Evolutionary conservation across 1,140 invertebrate genomes (phyloP).

Genomic region (Varroa destructor): DNA sequence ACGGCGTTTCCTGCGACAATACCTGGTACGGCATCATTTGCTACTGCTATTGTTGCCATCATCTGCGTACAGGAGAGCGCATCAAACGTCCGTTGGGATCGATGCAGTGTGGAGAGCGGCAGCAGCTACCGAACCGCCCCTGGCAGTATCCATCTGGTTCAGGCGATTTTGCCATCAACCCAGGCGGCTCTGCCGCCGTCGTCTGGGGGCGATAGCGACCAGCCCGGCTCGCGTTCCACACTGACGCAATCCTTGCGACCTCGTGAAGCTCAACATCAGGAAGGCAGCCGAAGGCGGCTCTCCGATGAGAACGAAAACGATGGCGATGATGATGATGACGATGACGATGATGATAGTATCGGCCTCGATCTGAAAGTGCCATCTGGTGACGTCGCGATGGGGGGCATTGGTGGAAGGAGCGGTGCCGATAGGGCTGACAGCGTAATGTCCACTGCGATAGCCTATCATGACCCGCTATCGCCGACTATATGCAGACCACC

Average conservation of each 20-base stretch:
- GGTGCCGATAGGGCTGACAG: too few relatives aligned
- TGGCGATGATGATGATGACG: neutral
- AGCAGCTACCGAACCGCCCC: constrained; percentile 21
- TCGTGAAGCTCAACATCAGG: constrained; percentile 1
- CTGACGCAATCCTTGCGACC: constrained; percentile 10
- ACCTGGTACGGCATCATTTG: too few relatives aligned
- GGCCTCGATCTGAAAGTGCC: neutral
- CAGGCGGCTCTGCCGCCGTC: neutral
- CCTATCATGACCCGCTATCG: too few relatives aligned
- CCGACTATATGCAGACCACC: constrained; percentile 7
- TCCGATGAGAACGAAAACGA: constrained; percentile 2
- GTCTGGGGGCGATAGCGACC: neutral
- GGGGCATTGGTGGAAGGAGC: too few relatives aligned
- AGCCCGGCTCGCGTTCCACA: neutral
- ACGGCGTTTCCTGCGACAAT: too few relatives aligned
- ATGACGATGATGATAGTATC: neutral
- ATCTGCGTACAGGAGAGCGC: too few relatives aligned
- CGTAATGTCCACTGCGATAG: too few relatives aligned
- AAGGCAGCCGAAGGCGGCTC: too few relatives aligned
- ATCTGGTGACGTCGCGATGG: too few relatives aligned
- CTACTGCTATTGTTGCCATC: too few relatives aligned
- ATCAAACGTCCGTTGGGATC: neutral
- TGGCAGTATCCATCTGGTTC: too few relatives aligned
- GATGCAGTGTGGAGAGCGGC: constrained; percentile 25
- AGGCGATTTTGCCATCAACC: too few relatives aligned